A percentile compares a stretch with the other conserved stretches of the same genome.
These are phyloP conservation scores for Fistularia tabacaria DNA, from an alignment of 2,797 vertebrate genomes.

Conservation along the genomic window DNA sequence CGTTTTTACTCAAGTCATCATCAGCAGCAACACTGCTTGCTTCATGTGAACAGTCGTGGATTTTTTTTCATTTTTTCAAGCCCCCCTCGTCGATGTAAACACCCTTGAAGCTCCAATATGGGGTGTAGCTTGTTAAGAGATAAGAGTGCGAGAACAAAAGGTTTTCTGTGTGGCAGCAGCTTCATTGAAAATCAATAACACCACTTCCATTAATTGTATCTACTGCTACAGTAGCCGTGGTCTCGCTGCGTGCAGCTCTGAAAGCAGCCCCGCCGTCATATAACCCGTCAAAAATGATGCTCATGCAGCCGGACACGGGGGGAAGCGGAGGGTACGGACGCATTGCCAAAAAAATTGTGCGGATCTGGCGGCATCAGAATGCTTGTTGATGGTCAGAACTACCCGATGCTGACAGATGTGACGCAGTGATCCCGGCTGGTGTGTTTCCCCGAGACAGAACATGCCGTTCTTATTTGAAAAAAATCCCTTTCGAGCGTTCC, in stretches of 20 bases:
- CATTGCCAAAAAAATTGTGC: too few species aligned
- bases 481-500: conserved; percentile 5
- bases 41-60: conserved; percentile 1
- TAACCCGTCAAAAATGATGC: conserved; percentile 6
- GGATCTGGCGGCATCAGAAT: too few species aligned
- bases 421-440: too few species aligned
- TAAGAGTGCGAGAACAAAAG: conserved; percentile 33
- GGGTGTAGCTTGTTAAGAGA: conserved; percentile 22
- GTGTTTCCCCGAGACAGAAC: too few species aligned
- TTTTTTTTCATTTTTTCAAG: conserved; percentile 15
- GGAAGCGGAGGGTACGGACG: neutral
- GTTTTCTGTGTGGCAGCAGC: conserved; percentile 23
- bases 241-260: neutral
- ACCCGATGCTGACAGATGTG: too few species aligned
- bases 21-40: conserved; percentile 2
- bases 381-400: too few species aligned
- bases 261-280: neutral
- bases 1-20: conserved; percentile 19
- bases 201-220: conserved; percentile 36
- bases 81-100: conserved; percentile 7
- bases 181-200: conserved; percentile 48
- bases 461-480: neutral
- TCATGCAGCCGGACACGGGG: neutral
- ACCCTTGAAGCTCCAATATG: conserved; percentile 7
- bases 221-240: conserved; percentile 20